phyloP scores from a whole-genome alignment of 2,113 vertebrate species.

The Calypte anna region DNA sequence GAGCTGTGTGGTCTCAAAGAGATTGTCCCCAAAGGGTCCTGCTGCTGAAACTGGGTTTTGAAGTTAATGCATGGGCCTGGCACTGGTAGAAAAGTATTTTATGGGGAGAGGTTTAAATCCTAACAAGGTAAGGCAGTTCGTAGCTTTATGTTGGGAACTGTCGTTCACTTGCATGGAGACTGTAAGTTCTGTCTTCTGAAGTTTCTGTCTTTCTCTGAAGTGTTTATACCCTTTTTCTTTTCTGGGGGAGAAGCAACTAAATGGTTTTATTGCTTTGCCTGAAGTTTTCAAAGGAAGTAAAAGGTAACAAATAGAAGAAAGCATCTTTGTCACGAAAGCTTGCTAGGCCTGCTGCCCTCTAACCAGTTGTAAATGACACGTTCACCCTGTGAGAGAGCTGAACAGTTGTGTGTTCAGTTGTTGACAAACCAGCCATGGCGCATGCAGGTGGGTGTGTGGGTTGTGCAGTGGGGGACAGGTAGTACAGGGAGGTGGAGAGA shows the following conservation, averaged over 20 bases:
- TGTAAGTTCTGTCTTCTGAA: not conserved
- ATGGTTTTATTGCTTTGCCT: not conserved
- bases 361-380: not conserved
- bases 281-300: not conserved
- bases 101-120: not conserved
- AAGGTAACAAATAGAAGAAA: not conserved
- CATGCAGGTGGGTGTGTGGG: accelerated
- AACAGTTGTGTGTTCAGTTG: accelerated
- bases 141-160: not conserved
- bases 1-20: accelerated
- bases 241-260: not conserved
- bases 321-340: not conserved
- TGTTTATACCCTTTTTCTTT: not conserved
- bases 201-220: not conserved
- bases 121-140: not conserved
- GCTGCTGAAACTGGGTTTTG: not conserved
- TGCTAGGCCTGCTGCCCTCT: not conserved
- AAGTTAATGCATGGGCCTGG: not conserved
- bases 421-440: not conserved
- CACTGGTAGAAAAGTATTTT: not conserved
- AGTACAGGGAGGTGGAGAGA: not conserved
- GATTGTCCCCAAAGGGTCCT: not conserved
- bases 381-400: not conserved
- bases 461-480: not conserved
- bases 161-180: not conserved